A percentile compares a stretch with the other conserved stretches of the same genome.
phyloP scores from a whole-genome alignment of 2,888 invertebrate genomes.

The Erynnis tages region DNA sequence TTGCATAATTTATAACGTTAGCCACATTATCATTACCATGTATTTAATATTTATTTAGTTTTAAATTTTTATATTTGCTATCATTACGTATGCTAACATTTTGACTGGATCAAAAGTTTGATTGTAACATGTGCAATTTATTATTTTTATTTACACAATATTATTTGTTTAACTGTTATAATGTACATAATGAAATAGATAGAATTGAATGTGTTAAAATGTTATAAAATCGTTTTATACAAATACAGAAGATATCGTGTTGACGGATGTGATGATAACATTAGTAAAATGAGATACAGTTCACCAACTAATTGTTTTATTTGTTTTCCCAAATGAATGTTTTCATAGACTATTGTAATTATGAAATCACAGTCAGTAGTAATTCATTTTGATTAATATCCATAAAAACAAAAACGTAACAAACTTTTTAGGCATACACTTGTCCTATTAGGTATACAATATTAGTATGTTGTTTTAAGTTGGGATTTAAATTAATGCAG shows the following conservation, averaged over 20 bases:
- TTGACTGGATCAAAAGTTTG: constrained; percentile 78
- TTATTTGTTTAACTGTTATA: constrained; percentile 31
- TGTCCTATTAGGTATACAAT: no score
- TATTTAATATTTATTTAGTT: constrained; percentile 54
- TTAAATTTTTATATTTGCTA: constrained; percentile 36
- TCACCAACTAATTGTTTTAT: constrained; percentile 46
- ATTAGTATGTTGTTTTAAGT: no score
- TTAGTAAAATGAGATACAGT: constrained; percentile 39
- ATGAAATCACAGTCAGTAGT: no score
- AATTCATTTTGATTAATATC: no score
- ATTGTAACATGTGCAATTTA: constrained; percentile 69
- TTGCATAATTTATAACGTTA: constrained; percentile 67
- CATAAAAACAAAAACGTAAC: no score
- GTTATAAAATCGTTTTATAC: constrained; percentile 58
- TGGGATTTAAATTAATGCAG: no score
- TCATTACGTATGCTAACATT: constrained; percentile 50
- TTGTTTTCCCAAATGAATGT: constrained; percentile 30
- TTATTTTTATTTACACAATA: constrained; percentile 48
- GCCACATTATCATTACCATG: constrained; percentile 52
- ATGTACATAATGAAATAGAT: constrained; percentile 51
- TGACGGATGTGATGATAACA: constrained; percentile 38
- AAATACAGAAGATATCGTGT: constrained; percentile 46
- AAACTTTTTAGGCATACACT: no score
- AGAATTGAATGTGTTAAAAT: constrained; percentile 49
- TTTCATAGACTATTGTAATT: no score